phyloP scores from a whole-genome alignment of 1,140 invertebrate species.

The Mycetomoellerius zeteki region DNA sequence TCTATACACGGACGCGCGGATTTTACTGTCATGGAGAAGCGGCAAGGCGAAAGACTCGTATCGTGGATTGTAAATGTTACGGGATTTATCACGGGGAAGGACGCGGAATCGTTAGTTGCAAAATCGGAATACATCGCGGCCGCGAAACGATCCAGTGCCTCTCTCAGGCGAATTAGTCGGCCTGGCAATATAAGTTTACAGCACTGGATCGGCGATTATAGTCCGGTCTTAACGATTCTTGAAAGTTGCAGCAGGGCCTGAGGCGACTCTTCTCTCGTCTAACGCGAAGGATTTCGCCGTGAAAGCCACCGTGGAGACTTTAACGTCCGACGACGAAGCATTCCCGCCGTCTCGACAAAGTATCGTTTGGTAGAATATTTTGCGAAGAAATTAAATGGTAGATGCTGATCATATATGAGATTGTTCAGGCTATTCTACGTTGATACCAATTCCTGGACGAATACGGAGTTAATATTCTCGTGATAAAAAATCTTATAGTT shows the following conservation, averaged over 20 bases:
- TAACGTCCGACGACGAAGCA: slow-evolving; percentile 66
- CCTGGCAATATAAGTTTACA: slow-evolving; percentile 77
- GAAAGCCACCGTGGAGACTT: slow-evolving; percentile 67
- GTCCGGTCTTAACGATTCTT: slow-evolving; percentile 78
- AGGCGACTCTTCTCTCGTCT: slow-evolving; percentile 60
- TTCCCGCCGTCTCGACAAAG: slow-evolving; percentile 29
- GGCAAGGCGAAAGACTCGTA: slow-evolving; percentile 48
- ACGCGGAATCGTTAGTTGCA: slow-evolving; percentile 64
- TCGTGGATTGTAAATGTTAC: slow-evolving; percentile 56
- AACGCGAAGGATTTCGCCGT: slow-evolving; percentile 62
- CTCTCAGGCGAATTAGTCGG: slow-evolving; percentile 54
- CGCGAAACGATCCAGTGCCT: slow-evolving; percentile 55
- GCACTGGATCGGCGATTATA: slow-evolving; percentile 76
- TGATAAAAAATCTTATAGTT: background rate
- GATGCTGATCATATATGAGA: background rate
- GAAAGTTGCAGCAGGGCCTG: slow-evolving; percentile 70
- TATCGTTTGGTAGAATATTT: slow-evolving; percentile 27
- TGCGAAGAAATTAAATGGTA: slow-evolving; percentile 1
- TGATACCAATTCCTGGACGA: background rate
- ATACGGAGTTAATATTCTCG: background rate
- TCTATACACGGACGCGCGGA: background rate
- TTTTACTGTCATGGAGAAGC: slow-evolving; percentile 38
- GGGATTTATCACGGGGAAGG: slow-evolving; percentile 35
- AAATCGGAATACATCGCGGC: slow-evolving; percentile 40
- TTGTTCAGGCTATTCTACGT: background rate